phyloP scores from a whole-genome alignment of 2,888 invertebrate species.

The Xylota sylvarum region DNA sequence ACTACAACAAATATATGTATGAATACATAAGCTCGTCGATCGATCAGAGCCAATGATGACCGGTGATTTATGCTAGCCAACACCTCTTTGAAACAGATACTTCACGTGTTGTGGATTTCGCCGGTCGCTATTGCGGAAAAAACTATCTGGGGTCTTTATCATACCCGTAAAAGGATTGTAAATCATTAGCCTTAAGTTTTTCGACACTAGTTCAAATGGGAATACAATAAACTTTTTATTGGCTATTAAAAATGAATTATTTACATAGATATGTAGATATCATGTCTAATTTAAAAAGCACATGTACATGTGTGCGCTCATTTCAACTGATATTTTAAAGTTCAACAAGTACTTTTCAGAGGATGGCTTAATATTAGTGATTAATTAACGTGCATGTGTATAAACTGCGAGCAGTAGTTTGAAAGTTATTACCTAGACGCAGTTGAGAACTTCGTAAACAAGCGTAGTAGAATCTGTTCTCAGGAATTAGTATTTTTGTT shows the following conservation, averaged over 20 bases:
- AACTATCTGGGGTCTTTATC: not conserved
- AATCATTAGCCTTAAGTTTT: slow-evolving; percentile 18
- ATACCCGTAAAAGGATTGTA: not conserved
- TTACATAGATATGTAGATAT: not conserved
- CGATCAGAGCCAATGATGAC: not conserved
- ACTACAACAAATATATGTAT: not conserved
- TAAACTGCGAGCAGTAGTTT: not conserved
- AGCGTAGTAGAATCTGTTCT: no score
- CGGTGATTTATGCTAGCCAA: slow-evolving; percentile 17
- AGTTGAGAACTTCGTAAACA: not conserved
- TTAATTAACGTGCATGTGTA: not conserved
- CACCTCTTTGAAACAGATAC: not conserved
- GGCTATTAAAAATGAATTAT: slow-evolving; percentile 3
- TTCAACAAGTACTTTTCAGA: not conserved
- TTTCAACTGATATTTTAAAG: not conserved
- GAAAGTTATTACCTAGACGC: not conserved
- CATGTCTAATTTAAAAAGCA: not conserved
- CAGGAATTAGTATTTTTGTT: not conserved
- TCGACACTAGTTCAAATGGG: slow-evolving; percentile 1
- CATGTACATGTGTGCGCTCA: not conserved
- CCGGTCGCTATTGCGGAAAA: slow-evolving; percentile 10
- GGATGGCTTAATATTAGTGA: not conserved
- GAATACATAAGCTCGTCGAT: not conserved
- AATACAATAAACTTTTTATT: slow-evolving; percentile 5
- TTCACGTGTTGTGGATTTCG: not conserved